Evolutionary conservation across 1,140 invertebrate species (phyloP).

Genomic region (Drosophila nasuta): DNA sequence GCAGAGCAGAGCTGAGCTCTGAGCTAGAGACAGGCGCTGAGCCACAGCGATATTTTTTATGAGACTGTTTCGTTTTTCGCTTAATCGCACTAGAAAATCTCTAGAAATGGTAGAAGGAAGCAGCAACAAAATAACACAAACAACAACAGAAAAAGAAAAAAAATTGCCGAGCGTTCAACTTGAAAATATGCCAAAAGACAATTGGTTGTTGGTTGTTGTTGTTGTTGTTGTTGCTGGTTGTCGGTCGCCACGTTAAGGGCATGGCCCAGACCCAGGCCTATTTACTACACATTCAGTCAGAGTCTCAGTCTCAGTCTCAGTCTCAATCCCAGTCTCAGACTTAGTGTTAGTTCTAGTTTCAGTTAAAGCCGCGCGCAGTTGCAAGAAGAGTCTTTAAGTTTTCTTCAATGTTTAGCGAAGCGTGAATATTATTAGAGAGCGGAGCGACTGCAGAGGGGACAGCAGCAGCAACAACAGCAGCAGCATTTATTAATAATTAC

Average conservation of each 20-base stretch:
- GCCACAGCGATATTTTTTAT: conserved; percentile 67
- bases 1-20: not conserved
- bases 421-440: conserved; percentile 77
- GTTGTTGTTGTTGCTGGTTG: conserved; percentile 41
- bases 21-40: conserved; percentile 37
- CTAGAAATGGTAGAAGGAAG: conserved; percentile 56
- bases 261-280: conserved; percentile 54
- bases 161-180: conserved; percentile 76
- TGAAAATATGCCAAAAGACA: conserved; percentile 83
- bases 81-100: conserved; percentile 81
- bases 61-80: conserved; percentile 78
- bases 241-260: conserved; percentile 62
- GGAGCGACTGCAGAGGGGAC: conserved; percentile 7
- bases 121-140: conserved; percentile 13
- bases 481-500: conserved; percentile 81
- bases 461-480: conserved; percentile 44
- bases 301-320: conserved; percentile 18
- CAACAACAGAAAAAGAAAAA: conserved; percentile 15
- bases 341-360: conserved; percentile 44
- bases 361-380: conserved; percentile 36
- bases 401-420: conserved; percentile 79
- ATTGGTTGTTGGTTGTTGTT: conserved; percentile 70
- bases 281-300: not conserved
- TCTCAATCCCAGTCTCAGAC: conserved; percentile 8
- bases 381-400: conserved; percentile 58